Percentiles rank a stretch among this genome's conserved stretches.
phyloP scores from a whole-genome alignment of 64 coral and sea anemone genomes.

The Actinia tenebrosa region DNA sequence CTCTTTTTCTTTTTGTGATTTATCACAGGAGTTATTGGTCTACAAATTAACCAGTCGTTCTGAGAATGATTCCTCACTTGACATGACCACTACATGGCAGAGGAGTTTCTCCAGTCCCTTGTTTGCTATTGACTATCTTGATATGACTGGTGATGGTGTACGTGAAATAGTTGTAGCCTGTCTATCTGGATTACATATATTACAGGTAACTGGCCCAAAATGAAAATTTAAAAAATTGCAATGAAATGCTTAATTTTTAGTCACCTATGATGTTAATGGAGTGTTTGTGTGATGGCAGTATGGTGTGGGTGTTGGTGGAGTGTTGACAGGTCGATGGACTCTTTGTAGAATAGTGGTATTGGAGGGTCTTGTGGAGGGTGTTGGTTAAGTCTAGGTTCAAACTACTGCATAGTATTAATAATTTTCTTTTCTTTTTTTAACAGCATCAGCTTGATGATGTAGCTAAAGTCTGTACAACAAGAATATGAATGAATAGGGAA shows the following conservation, averaged over 20 bases:
- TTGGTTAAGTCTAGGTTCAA: background rate
- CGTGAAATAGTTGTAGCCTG: slow-evolving; percentile 73
- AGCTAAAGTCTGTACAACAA: slow-evolving; percentile 5
- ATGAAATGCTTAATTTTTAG: too few relatives aligned
- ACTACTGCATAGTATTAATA: background rate
- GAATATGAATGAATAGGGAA: background rate
- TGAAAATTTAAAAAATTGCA: too few relatives aligned
- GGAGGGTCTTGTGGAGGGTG: too few relatives aligned
- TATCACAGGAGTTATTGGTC: slow-evolving; percentile 67
- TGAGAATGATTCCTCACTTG: slow-evolving; percentile 16
- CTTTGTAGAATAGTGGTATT: too few relatives aligned
- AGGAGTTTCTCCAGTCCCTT: slow-evolving; percentile 90
- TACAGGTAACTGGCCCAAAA: slow-evolving; percentile 53
- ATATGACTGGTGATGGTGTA: slow-evolving; percentile 86
- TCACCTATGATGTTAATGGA: too few relatives aligned
- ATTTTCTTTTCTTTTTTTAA: background rate
- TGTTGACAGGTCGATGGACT: too few relatives aligned
- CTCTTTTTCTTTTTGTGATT: background rate
- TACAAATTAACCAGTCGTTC: slow-evolving; percentile 47
- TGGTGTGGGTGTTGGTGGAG: too few relatives aligned
- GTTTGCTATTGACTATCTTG: slow-evolving; percentile 83
- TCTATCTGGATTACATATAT: slow-evolving; percentile 78
- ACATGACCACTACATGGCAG: slow-evolving; percentile 60
- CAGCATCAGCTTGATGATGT: slow-evolving; percentile 20
- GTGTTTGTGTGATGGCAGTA: too few relatives aligned